Conservation (phyloP, 1,140 invertebrate genomes). For the Gerris buenoi region DNA sequence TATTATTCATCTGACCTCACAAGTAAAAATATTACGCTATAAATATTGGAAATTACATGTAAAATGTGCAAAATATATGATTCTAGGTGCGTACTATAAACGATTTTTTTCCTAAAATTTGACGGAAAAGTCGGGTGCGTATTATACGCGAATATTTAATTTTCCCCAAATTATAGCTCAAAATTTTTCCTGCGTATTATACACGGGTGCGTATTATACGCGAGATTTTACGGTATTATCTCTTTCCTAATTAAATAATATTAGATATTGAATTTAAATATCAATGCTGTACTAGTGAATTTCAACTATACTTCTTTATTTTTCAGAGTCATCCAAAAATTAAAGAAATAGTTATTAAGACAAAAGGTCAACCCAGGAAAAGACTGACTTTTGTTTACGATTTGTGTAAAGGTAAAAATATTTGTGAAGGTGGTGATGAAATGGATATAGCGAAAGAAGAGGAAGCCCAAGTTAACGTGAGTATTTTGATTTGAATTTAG, state of each 20-base stretch:
- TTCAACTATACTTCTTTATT: slow-evolving; percentile 14
- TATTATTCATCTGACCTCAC: too few relatives aligned
- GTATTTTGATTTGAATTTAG: background rate
- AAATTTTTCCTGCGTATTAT: too few relatives aligned
- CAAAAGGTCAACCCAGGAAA: slow-evolving; percentile 91
- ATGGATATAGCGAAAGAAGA: slow-evolving; percentile 73
- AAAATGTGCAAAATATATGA: too few relatives aligned
- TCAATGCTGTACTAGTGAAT: background rate
- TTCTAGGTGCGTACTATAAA: too few relatives aligned
- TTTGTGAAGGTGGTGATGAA: slow-evolving; percentile 97
- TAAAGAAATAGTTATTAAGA: slow-evolving; percentile 91
- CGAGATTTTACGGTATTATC: too few relatives aligned
- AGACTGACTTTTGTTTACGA: slow-evolving; percentile 92
- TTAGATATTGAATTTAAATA: slow-evolving; percentile 1
- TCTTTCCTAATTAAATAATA: background rate
- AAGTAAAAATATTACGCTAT: too few relatives aligned
- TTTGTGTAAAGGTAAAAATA: slow-evolving; percentile 92
- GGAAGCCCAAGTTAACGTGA: slow-evolving; percentile 8
- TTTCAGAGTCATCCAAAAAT: slow-evolving; percentile 83
- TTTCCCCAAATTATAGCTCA: too few relatives aligned
- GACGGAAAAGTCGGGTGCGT: too few relatives aligned
- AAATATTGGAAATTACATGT: too few relatives aligned
- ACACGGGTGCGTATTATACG: too few relatives aligned
- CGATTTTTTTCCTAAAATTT: too few relatives aligned
- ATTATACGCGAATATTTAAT: too few relatives aligned